These are phyloP conservation scores for Sebastes hopkinsi DNA, from an alignment of 2,797 vertebrate genomes.

Conservation along the genomic window DNA sequence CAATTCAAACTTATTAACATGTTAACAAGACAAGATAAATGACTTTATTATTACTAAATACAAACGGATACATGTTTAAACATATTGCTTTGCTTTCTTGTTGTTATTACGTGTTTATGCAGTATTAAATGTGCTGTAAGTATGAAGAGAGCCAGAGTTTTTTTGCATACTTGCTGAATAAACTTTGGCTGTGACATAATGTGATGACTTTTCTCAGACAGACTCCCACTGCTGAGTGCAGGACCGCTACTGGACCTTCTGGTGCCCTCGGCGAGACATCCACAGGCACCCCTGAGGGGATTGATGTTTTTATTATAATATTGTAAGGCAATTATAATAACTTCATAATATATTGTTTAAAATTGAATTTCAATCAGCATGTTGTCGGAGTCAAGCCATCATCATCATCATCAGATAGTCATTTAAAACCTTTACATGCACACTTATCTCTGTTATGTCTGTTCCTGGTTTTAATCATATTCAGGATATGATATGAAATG, in stretches of 20 bases:
- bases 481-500: neutral
- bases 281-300: neutral
- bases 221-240: neutral
- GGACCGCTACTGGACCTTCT: neutral
- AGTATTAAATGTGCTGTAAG: constrained; percentile 1
- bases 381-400: neutral
- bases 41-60: constrained; percentile 23
- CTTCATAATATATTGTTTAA: neutral
- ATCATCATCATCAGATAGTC: neutral
- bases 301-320: neutral
- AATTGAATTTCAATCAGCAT: neutral
- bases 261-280: neutral
- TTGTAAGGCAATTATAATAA: neutral
- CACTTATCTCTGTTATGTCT: neutral
- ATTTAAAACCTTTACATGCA: neutral
- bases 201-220: constrained; percentile 21
- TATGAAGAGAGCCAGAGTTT: neutral
- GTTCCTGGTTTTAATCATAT: too few relatives aligned
- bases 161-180: constrained; percentile 34
- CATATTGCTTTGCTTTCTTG: constrained; percentile 10
- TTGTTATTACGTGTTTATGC: constrained; percentile 1
- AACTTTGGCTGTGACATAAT: constrained; percentile 27
- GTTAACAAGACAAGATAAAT: constrained; percentile 37
- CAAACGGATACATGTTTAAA: constrained; percentile 23
- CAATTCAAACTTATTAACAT: constrained; percentile 48